Base-by-base conservation (phyloP, 2,888 invertebrate genomes). In the Maniola hyperantus region DNA sequence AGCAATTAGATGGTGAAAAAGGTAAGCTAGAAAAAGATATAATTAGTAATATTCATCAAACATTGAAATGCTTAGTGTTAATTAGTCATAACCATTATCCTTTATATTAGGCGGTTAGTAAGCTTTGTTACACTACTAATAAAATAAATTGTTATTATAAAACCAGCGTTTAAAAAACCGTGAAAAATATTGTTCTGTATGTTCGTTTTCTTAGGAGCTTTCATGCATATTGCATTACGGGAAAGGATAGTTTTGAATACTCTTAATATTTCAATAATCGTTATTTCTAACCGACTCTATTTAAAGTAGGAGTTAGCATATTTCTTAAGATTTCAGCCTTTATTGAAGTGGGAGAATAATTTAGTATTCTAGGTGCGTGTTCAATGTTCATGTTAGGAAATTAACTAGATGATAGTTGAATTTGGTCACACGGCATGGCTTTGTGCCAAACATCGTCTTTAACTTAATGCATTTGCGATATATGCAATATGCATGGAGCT, bases 151-250 rank as follows among this genome's bases (percentile, higher is more conserved):
- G 26, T 42, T 13, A 15, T 10, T 6, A 15, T 46, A n/a, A 48
- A 5, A 8, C 1, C 11, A 34, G 48, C 46, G 48, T 34, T 59
- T n/a, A 51, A 20, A 58, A 59, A 57, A 54, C 18, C 50, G 67
- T 57, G 36, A 39, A 18, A 33, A 54, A 62, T 57, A 58, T 48
- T 2, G 11, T 57, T 8, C 50, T 57, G 64, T 65, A 39, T 66
- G 53, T 64, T 64, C 60, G 13, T 48, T 61, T 65, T 34, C 61
- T 65, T 53, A 48, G 26, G 20, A 48, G 48, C 53, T 65, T 55
- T 59, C 60, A 65, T 63, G 44, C 59, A 64, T 67, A 63, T 67
- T 67, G 65, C 67, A 70, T 64, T 65, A 66, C 39, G 46, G 53
- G 44, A 65, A 33, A 50, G 50, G 46, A 50, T 61, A 50, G 60